phyloP scores from a whole-genome alignment of 2,797 vertebrate species.

The Anguilla obscura region DNA sequence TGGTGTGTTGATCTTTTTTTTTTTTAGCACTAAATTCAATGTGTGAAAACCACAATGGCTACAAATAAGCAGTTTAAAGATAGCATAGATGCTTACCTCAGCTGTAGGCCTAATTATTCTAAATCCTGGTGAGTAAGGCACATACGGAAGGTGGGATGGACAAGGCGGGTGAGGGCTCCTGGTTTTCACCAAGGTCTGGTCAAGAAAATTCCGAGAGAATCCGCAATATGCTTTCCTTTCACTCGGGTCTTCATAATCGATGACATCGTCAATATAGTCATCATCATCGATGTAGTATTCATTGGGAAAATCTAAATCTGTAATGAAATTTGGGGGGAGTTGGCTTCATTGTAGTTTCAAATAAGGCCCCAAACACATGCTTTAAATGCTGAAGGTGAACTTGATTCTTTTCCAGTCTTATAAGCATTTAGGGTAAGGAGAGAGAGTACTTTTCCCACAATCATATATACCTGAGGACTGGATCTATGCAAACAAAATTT shows the following conservation, averaged over 20 bases:
- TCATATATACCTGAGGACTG: not conserved
- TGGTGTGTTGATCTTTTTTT: too few species aligned
- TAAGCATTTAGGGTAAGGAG: not conserved
- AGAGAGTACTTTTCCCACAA: not conserved
- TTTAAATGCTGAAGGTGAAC: not conserved
- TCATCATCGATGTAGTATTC: slow-evolving; percentile 18
- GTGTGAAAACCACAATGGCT: not conserved
- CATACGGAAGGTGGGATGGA: not conserved
- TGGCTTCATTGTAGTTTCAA: not conserved
- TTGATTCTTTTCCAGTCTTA: not conserved
- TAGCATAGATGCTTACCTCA: slow-evolving; percentile 11
- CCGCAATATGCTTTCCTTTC: slow-evolving; percentile 29
- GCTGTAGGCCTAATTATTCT: not conserved
- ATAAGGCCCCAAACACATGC: not conserved
- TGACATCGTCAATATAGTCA: slow-evolving; percentile 19
- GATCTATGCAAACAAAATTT: not conserved
- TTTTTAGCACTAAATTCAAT: not conserved
- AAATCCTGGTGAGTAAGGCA: not conserved
- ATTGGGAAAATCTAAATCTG: slow-evolving; percentile 13
- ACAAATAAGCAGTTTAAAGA: not conserved
- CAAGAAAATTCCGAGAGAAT: slow-evolving; percentile 30
- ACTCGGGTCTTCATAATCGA: slow-evolving; percentile 19
- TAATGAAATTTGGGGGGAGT: not conserved
- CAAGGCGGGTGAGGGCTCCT: not conserved
- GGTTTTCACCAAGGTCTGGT: not conserved